Evolutionary conservation across 1,140 invertebrate species (phyloP).

Genomic region (Ips nitidus): DNA sequence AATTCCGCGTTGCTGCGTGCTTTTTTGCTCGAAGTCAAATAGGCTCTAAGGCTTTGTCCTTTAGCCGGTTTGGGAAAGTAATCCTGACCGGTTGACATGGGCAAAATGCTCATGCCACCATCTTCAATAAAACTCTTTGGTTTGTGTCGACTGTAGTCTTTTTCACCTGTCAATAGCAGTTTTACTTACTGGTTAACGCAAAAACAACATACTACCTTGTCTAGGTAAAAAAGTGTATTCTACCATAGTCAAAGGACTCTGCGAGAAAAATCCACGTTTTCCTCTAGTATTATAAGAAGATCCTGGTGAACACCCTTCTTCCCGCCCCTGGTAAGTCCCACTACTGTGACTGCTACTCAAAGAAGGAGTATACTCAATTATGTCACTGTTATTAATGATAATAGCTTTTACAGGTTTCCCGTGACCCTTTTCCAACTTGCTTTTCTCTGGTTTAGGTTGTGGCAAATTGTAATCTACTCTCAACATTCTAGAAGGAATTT

Average conservation of each 20-base stretch:
- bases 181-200: neutral
- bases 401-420: constrained; percentile 42
- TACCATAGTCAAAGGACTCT: constrained; percentile 40
- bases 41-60: constrained; percentile 75
- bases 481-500: constrained; percentile 45
- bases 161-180: constrained; percentile 51
- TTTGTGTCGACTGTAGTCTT: constrained; percentile 55
- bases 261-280: constrained; percentile 23
- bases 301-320: neutral
- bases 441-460: constrained; percentile 32
- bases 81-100: constrained; percentile 59
- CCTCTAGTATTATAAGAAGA: constrained; percentile 14
- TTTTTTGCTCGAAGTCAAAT: constrained; percentile 72
- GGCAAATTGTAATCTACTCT: constrained; percentile 46
- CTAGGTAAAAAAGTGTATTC: constrained; percentile 49
- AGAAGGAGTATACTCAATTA: constrained; percentile 48
- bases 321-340: constrained; percentile 8
- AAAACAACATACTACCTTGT: neutral
- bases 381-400: constrained; percentile 47
- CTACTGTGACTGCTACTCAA: constrained; percentile 42
- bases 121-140: constrained; percentile 68
- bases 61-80: constrained; percentile 66
- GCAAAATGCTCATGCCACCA: constrained; percentile 58
- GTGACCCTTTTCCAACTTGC: constrained; percentile 34
- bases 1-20: constrained; percentile 72